Evolutionary conservation across 2,888 invertebrate genomes (phyloP), one percentile per base, ranked within the genome.

Genomic region (Xanthia icteritia): DNA sequence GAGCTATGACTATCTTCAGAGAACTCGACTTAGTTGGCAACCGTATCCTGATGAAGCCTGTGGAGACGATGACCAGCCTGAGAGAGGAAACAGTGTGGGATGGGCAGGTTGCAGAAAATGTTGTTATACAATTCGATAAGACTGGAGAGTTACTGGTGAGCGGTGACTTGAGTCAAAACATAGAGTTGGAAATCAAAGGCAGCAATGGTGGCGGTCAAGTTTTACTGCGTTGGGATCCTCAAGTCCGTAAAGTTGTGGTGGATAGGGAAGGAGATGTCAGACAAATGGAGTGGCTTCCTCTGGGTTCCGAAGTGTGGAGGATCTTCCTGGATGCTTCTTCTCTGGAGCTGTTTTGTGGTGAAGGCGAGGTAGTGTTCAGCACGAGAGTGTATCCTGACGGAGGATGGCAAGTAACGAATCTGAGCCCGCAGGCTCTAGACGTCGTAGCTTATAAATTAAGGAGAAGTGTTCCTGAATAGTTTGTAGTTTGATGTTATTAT

Each of bases 351-450:
- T 96, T 96, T 89, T 96, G 96, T 69, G 96, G 96, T 0, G 94
- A 95, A 82, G 96, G 96, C 0, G 96, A 96, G 76, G 96, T 94
- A 1, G 96, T 96, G 0, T 95, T 96, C 85, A 96, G 96, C 79
- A 92, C 91, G n/a, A 91, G 96, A 71, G 91, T 94, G 1, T 96
- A 90, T 73, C 94, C 95, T 51, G 91, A 93, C 6, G 96, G 96
- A 13, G 92, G 91, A 11, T 96, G 96, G 96, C 89, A 81, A 27
- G 80, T 96, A 0, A 94, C 89, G 0, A 96, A 95, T 91, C 72
- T 91, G 15, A 94, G 95, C 60, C 85, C 90, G 8, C 94, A 95
- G 81, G 66, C 86, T 1, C 65, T 96, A n/a, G 80, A 89, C 4
- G 82, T 94, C 9, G 91, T 92, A 76, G 94, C 94, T 0, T 95